Percentiles rank a stretch among this genome's conserved stretches.
Conservation (phyloP, 2,888 invertebrate genomes). For the Brachyptera putata region DNA sequence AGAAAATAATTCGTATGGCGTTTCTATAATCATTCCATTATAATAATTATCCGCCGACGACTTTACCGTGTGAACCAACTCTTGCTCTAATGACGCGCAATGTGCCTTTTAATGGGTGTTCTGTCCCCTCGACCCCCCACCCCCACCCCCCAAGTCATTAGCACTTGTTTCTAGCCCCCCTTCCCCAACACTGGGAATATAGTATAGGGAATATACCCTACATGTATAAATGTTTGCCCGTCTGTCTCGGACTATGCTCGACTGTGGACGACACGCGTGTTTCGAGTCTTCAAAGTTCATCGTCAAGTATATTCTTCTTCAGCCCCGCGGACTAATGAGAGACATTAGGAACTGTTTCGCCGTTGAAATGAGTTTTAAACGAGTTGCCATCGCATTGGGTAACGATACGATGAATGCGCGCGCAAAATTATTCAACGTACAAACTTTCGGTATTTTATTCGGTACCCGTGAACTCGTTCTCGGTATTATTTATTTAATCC, state of each 20-base stretch:
- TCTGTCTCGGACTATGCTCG: not conserved
- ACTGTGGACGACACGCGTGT: too few species aligned
- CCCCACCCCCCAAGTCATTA: slow-evolving; percentile 18
- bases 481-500: slow-evolving; percentile 13
- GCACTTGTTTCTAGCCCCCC: slow-evolving; percentile 8
- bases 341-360: slow-evolving; percentile 28
- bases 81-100: slow-evolving; percentile 6
- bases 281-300: too few species aligned
- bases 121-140: not conserved
- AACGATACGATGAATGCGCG: not conserved
- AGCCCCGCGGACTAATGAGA: slow-evolving; percentile 22
- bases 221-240: too few species aligned
- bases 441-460: not conserved
- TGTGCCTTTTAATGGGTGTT: slow-evolving; percentile 12
- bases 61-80: slow-evolving; percentile 5
- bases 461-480: not conserved
- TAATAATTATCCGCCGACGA: slow-evolving; percentile 10
- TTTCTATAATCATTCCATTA: slow-evolving; percentile 13
- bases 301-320: too few species aligned
- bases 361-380: slow-evolving; percentile 25
- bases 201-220: too few species aligned
- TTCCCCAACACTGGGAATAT: too few species aligned
- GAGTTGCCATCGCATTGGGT: not conserved
- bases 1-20: not conserved
- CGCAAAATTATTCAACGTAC: not conserved